Evolutionary conservation across 2,888 invertebrate species (phyloP).

Genomic region (Cosmia pyralina): DNA sequence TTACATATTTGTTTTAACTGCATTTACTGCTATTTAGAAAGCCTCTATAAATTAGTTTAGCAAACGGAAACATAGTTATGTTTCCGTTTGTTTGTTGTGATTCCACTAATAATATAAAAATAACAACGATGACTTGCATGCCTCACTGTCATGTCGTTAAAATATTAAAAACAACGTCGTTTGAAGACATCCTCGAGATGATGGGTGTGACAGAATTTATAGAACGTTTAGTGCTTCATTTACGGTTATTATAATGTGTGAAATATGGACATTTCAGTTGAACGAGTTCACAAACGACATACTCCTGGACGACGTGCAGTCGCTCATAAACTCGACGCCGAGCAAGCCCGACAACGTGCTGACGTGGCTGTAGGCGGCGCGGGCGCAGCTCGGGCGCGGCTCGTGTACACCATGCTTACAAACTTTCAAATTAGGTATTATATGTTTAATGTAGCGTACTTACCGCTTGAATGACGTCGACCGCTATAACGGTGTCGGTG

Average conservation of each 20-base stretch:
- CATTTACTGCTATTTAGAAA: background rate
- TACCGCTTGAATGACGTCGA: constrained; percentile 69
- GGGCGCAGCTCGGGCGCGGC: constrained; percentile 15
- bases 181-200: constrained; percentile 5
- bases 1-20: background rate
- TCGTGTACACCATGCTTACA: constrained; percentile 61
- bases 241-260: constrained; percentile 18
- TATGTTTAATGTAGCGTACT: constrained; percentile 69
- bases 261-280: constrained; percentile 89
- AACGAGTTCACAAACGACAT: constrained; percentile 96
- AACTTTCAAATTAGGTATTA: constrained; percentile 76
- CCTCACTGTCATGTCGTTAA: constrained; percentile 17
- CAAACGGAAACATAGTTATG: background rate
- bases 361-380: constrained; percentile 93
- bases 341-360: constrained; percentile 96
- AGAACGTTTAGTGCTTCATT: constrained; percentile 14
- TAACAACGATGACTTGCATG: constrained; percentile 36
- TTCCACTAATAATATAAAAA: constrained; percentile 27
- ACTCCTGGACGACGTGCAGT: constrained; percentile 96
- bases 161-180: constrained; percentile 30
- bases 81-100: constrained; percentile 13
- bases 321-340: constrained; percentile 96
- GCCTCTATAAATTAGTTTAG: background rate
- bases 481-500: constrained; percentile 73
- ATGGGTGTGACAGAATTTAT: constrained; percentile 4